Evolutionary conservation across 1,140 invertebrate species (phyloP).

Genomic region (Drosophila chauvacae): DNA sequence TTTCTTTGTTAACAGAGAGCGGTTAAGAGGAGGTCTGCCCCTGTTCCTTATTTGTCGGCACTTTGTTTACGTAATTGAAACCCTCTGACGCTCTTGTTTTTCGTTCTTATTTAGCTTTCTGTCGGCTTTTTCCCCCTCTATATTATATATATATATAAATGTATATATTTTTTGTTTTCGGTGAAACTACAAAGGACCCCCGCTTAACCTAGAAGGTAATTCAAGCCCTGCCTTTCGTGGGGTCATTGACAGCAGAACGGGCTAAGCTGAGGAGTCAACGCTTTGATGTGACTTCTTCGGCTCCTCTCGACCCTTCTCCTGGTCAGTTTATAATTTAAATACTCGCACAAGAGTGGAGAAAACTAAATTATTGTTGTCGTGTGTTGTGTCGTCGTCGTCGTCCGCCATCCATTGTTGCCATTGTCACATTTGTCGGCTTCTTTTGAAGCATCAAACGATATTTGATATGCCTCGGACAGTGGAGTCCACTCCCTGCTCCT

Average conservation of each 20-base stretch:
- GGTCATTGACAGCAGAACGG: constrained; percentile 42
- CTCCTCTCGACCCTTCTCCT: constrained; percentile 8
- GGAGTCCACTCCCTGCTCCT: constrained; percentile 13
- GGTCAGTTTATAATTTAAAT: constrained; percentile 80
- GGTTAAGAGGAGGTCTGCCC: neutral
- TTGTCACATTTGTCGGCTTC: constrained; percentile 70
- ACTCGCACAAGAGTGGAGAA: constrained; percentile 44
- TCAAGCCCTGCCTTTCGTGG: constrained; percentile 54
- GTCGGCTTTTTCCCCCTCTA: constrained; percentile 1
- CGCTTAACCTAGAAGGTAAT: constrained; percentile 65
- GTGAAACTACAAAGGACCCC: constrained; percentile 71
- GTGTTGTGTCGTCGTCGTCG: neutral
- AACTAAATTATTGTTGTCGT: constrained; percentile 33
- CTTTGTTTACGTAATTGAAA: constrained; percentile 72
- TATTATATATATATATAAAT: neutral
- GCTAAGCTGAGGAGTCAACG: constrained; percentile 26
- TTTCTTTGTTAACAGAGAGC: constrained; percentile 21
- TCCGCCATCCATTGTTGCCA: constrained; percentile 35
- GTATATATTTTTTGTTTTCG: constrained; percentile 46
- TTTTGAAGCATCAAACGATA: constrained; percentile 73
- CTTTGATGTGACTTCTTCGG: constrained; percentile 58
- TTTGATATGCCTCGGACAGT: constrained; percentile 65
- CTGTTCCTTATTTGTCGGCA: constrained; percentile 28
- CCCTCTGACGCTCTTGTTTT: constrained; percentile 50
- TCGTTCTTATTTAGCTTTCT: constrained; percentile 19